Base-by-base conservation (phyloP, 2,797 vertebrate genomes). In the Jordanella pulchra region DNA sequence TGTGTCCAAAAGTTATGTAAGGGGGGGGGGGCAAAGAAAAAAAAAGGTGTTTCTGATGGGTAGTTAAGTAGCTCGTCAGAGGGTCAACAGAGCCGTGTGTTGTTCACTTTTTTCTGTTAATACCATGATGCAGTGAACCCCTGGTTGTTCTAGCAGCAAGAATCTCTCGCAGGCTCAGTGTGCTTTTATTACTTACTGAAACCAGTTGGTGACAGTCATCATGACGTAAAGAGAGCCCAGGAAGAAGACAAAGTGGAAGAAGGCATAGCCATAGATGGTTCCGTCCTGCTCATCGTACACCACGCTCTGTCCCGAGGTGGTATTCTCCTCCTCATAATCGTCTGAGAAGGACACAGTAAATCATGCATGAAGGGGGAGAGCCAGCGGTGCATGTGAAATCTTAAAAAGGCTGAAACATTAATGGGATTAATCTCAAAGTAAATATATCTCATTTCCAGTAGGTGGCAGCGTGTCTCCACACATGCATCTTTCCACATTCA, bases 151-250 rank as follows among this genome's bases (percentile, higher is more conserved):
- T 21, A 25, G n/a, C n/a, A 25, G 23, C 13, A n/a, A 4, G 2
- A 53, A 53, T n/a, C 51, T 53, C 51, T 10, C 51, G 11, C 51
- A 25, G 51, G 35, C 69, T 27, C 2, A 25, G 15, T 27, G 65
- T 30, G 32, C 28, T 39, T 10, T 10, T 15, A 14, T 45, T 18
- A 96, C 98, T 96, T 93, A 99, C 98, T 99, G 95, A 93, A 99
- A 99, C 98, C 98, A 99, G 82, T 97, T 98, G 86, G 98, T 99
- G 80, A 97, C 92, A 0, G 97, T 98, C 98, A 99, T 99, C 98
- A 99, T 99, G 89, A 99, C 95, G 0, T 99, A 99, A 17, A 99
- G 96, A 0, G 98, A 99, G 54, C 96, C 98, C 73, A 99, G 89
- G 82, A 98, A 97, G 93, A 99, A 99, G 87, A 99, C 95, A 0